Conservation (phyloP, 2,888 invertebrate genomes). For the Ophioninae sp. region DNA sequence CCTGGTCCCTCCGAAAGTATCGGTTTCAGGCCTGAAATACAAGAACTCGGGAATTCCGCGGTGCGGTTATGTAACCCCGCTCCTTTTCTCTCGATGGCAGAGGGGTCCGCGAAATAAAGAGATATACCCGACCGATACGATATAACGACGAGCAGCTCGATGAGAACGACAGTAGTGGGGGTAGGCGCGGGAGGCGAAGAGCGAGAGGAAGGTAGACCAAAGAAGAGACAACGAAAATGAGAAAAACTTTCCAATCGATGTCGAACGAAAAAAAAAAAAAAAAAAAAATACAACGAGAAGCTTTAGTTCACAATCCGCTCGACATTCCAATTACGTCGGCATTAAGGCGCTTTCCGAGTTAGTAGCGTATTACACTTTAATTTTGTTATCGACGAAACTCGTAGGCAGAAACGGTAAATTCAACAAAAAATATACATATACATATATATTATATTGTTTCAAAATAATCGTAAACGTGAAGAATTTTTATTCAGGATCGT, state of each 20-base stretch:
- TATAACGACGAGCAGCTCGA: conserved; percentile 41
- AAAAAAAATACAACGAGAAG: conserved; percentile 1
- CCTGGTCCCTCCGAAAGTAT: conserved; percentile 67
- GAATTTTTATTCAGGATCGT: conserved; percentile 23
- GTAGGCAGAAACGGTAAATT: not conserved
- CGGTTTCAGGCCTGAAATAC: conserved; percentile 75
- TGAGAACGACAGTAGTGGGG: not conserved
- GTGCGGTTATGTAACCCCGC: conserved; percentile 58
- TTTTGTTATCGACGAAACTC: not conserved
- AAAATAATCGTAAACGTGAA: not conserved
- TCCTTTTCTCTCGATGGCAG: conserved; percentile 6
- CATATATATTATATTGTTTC: too few relatives aligned
- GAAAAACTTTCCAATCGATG: conserved; percentile 19
- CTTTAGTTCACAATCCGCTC: conserved; percentile 31
- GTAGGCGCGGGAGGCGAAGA: not conserved
- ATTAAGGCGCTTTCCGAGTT: conserved; percentile 31
- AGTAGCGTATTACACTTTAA: conserved; percentile 16
- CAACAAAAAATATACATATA: not conserved
- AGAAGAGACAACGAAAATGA: not conserved
- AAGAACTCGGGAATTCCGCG: conserved; percentile 70
- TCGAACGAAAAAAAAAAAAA: not conserved
- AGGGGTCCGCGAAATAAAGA: conserved; percentile 53
- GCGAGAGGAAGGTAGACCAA: not conserved
- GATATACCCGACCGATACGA: conserved; percentile 38
- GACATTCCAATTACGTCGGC: conserved; percentile 35